Conservation (phyloP, 2,888 invertebrate species). For the Drosophila diplacantha region DNA sequence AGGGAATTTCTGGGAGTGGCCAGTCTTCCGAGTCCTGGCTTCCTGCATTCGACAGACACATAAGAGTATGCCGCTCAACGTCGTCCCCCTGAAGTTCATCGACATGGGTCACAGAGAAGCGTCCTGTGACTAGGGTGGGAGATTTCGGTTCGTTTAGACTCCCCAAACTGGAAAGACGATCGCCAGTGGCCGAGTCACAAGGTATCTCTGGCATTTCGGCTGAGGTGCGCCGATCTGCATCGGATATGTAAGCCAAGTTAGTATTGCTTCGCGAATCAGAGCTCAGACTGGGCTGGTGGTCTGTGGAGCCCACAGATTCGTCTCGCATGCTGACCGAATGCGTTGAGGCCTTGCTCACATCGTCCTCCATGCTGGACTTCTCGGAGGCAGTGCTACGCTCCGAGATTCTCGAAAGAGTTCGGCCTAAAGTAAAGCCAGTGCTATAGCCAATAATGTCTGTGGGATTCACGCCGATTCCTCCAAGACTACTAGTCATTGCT, state of each 20-base stretch:
- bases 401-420: conserved; percentile 90
- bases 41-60: conserved; percentile 79
- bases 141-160: conserved; percentile 79
- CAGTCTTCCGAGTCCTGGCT: conserved; percentile 88
- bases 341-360: conserved; percentile 90
- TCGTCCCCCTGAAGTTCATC: conserved; percentile 74
- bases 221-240: conserved; percentile 87
- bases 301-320: conserved; percentile 89
- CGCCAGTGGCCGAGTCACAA: conserved; percentile 82
- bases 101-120: conserved; percentile 77
- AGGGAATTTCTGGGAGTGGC: conserved; percentile 86
- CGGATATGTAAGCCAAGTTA: conserved; percentile 86
- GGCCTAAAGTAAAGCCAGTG: conserved; percentile 84
- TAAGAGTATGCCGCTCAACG: conserved; percentile 72
- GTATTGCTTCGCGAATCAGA: conserved; percentile 89
- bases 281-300: conserved; percentile 90
- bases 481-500: conserved; percentile 78
- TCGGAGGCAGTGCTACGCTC: conserved; percentile 93
- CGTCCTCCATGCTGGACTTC: conserved; percentile 90
- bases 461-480: conserved; percentile 80
- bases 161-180: conserved; percentile 80
- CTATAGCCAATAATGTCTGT: conserved; percentile 86
- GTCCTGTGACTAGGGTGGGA: conserved; percentile 77
- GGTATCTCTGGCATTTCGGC: conserved; percentile 92
- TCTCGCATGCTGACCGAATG: conserved; percentile 90